These are phyloP conservation scores for Halisarca cf. caerulea DNA, from an alignment of 37 sponge, comb jelly and placozoan species.

Conservation along the genomic window DNA sequence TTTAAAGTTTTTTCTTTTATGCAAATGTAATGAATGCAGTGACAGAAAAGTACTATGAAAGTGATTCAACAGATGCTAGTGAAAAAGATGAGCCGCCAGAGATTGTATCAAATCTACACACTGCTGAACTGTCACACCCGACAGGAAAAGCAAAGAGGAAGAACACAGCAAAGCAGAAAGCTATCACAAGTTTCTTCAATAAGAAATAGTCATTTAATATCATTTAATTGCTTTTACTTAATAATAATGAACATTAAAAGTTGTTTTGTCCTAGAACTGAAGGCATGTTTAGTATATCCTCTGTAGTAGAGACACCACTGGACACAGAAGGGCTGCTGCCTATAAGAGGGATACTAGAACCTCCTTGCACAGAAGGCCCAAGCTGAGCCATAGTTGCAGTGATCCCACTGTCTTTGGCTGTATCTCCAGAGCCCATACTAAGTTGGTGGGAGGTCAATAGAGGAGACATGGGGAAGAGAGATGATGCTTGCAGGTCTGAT, in stretches of 20 bases:
- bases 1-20: background rate
- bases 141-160: background rate
- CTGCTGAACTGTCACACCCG: background rate
- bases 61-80: conserved; percentile 70
- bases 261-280: background rate
- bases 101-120: background rate
- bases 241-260: too few relatives aligned
- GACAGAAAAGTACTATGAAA: conserved; percentile 72
- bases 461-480: background rate
- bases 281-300: background rate
- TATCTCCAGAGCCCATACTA: too few relatives aligned
- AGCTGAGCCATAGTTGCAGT: background rate
- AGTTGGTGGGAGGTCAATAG: background rate
- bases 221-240: too few relatives aligned
- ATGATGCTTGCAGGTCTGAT: too few relatives aligned
- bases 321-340: background rate
- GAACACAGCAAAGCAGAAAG: conserved; percentile 41
- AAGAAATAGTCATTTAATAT: conserved; percentile 21
- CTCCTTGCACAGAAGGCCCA: background rate
- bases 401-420: background rate
- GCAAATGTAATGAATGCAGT: too few relatives aligned
- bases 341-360: background rate
- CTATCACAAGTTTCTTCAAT: conserved; percentile 56
- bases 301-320: background rate
- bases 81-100: conserved; percentile 43